Evolutionary conservation across 1,140 invertebrate genomes (phyloP).

Genomic region (Choristoneura fumiferana): DNA sequence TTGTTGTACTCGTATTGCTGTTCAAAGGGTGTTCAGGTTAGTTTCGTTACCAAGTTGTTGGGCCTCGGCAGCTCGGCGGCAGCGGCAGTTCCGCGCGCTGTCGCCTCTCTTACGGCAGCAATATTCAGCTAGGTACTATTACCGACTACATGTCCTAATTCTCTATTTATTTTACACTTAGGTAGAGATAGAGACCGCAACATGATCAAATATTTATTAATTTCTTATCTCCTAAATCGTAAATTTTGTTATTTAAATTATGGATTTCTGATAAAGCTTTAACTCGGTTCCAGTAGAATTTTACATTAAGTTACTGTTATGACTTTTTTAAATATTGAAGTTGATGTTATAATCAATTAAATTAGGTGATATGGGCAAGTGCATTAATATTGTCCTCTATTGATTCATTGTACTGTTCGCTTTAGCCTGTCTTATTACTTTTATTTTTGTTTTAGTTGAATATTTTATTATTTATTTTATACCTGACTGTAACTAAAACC

Average conservation of each 20-base stretch:
- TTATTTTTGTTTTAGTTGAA: constrained; percentile 75
- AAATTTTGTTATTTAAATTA: constrained; percentile 76
- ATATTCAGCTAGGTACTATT: constrained; percentile 41
- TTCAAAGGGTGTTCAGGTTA: constrained; percentile 65
- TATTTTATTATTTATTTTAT: constrained; percentile 78
- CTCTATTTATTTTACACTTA: constrained; percentile 36
- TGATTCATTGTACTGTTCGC: constrained; percentile 69
- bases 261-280: constrained; percentile 77
- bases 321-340: constrained; percentile 72
- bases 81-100: constrained; percentile 62
- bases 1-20: constrained; percentile 74
- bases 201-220: constrained; percentile 77
- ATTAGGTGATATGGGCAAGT: constrained; percentile 73
- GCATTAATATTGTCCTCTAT: constrained; percentile 74
- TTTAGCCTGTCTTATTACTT: constrained; percentile 68
- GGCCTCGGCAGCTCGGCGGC: constrained; percentile 55
- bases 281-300: constrained; percentile 77
- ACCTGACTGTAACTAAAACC: constrained; percentile 51
- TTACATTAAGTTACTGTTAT: constrained; percentile 77
- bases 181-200: constrained; percentile 40
- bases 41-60: constrained; percentile 78
- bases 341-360: constrained; percentile 77
- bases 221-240: constrained; percentile 68
- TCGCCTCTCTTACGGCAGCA: constrained; percentile 31
- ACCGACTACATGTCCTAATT: constrained; percentile 48